These are phyloP conservation scores for Mus spicilegus DNA, from an alignment of 2,113 vertebrate species.

Conservation along the genomic window DNA sequence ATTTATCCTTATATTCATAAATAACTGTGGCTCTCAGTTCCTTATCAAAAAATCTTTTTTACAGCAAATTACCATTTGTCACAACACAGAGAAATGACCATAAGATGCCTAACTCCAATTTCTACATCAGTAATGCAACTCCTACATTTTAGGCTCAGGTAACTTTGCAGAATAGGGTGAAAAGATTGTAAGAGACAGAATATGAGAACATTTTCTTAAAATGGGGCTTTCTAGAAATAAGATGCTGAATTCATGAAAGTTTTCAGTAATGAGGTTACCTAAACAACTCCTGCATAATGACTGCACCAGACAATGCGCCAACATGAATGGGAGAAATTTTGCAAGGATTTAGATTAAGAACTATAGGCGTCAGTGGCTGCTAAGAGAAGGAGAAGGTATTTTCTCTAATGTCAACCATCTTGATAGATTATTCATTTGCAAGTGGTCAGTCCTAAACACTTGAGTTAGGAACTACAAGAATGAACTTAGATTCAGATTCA, in stretches of 20 bases:
- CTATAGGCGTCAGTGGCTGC: not conserved
- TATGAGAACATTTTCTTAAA: not conserved
- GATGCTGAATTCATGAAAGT: not conserved
- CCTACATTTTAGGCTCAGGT: not conserved
- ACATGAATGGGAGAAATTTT: too few relatives aligned
- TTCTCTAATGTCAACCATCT: not conserved
- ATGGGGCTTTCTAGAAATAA: not conserved
- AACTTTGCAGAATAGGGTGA: not conserved
- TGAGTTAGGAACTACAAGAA: not conserved
- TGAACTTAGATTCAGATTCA: not conserved
- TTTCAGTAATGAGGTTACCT: not conserved
- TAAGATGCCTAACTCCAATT: not conserved
- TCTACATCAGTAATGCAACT: not conserved
- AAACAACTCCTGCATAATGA: not conserved
- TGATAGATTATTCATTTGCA: not conserved
- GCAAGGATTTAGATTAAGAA: not conserved
- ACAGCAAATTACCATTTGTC: not conserved
- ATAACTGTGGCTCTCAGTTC: not conserved
- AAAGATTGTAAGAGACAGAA: not conserved
- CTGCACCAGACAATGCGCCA: not conserved
- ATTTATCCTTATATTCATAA: not conserved
- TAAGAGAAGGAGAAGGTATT: not conserved
- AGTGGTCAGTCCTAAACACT: not conserved
- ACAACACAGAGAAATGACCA: not conserved
- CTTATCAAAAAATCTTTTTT: not conserved